Evolutionary conservation across 2,113 vertebrate species (phyloP), one percentile per base, ranked within the genome.

Genomic region (Poeciliopsis prolifica): DNA sequence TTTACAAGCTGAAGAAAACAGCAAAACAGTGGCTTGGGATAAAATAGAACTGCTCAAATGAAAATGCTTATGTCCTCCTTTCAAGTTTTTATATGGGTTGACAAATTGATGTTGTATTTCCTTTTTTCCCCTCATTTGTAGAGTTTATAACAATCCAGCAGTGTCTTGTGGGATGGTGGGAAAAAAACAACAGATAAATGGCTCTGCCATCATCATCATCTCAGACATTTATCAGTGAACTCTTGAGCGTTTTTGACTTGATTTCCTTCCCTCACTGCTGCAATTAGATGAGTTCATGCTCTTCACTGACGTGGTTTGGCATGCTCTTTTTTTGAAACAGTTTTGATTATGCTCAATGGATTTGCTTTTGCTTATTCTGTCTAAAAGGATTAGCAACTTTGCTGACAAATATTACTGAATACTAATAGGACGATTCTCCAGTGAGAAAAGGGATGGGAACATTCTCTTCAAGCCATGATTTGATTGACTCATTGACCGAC

Each of bases 171-270:
- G 30, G 28, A 14, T 62, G 30, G 61, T 65, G 72, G 1, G 15
- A 70, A 80, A 29, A 29, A 29, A 29, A 29, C 29, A 79, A 68
- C n/a, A 77, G 72, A 79, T 65, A 33, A 62, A 29, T 33, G 17
- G 5, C 12, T 61, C 15, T 68, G 61, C 61, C 12, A 42, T 40
- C 11, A 42, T 40, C 11, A 42, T 10, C 40, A 26, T 8, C 29
- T 65, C 22, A 29, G 62, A 72, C 15, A 70, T 5, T 28, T 78
- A 12, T 70, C n/a, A 29, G 37, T 42, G n/a, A 26, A 65, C 19
- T 37, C 35, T 37, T 65, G 2, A 70, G 48, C 60, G 5, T 62
- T 44, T 30, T 48, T 66, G 65, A 28, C 22, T n/a, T 31, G 9
- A 24, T n/a, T 65, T 65, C n/a, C 15, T 66, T 37, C 37, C 24